Evolutionary conservation across 2,113 vertebrate genomes (phyloP).

Genomic region (Marmota monax): DNA sequence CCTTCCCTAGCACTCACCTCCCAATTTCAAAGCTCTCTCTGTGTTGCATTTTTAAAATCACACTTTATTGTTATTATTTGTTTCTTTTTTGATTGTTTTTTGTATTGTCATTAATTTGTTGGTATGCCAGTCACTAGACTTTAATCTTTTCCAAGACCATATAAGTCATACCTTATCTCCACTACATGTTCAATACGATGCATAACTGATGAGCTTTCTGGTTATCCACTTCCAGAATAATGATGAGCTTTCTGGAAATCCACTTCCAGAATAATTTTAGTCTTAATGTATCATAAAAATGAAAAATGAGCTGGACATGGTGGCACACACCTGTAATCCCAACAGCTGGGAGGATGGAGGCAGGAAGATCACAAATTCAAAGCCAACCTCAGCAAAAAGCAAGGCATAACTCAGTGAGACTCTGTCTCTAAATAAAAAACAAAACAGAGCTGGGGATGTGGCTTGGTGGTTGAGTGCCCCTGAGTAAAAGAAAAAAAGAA

Average conservation of each 20-base stretch:
- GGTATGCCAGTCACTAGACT: background rate
- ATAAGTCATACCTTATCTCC: background rate
- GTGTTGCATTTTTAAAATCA: background rate
- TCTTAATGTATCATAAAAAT: slow-evolving; percentile 9
- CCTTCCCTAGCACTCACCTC: background rate
- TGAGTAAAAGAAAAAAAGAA: background rate
- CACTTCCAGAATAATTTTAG: background rate
- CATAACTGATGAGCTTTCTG: slow-evolving; percentile 25
- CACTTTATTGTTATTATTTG: background rate
- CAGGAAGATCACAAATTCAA: no score
- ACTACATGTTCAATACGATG: background rate
- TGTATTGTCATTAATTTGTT: no score
- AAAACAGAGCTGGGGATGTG: no score
- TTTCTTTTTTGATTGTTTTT: background rate
- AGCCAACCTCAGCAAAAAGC: no score
- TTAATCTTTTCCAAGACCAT: slow-evolving; percentile 32
- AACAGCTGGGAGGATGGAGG: no score
- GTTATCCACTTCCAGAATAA: background rate
- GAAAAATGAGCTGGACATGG: background rate
- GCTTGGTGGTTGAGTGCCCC: no score
- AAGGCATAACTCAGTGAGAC: no score
- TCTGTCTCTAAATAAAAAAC: no score
- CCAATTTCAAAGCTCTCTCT: background rate
- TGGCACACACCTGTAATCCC: no score
- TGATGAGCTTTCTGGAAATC: background rate